Evolutionary conservation across 1,140 invertebrate species (phyloP).

Genomic region (Chlorops oryzae): DNA sequence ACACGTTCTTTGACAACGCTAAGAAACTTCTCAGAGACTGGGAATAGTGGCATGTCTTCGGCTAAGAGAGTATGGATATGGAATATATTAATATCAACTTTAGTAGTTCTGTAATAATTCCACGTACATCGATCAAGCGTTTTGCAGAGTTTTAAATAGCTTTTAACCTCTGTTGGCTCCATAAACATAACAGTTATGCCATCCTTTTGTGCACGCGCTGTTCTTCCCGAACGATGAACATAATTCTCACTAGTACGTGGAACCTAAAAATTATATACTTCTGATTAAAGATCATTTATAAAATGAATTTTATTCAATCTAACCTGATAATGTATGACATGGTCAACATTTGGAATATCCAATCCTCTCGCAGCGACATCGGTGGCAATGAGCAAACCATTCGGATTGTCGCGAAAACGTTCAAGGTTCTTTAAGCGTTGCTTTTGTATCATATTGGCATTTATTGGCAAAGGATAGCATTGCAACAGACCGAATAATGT

Average conservation of each 20-base stretch:
- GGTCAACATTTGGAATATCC: constrained; percentile 89
- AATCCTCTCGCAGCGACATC: constrained; percentile 96
- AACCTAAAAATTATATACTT: constrained; percentile 49
- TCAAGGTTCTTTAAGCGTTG: constrained; percentile 94
- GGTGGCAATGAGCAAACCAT: constrained; percentile 85
- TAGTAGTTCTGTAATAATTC: constrained; percentile 4
- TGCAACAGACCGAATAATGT: constrained; percentile 76
- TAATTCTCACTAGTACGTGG: constrained; percentile 93
- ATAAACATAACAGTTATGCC: constrained; percentile 90
- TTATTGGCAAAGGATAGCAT: constrained; percentile 74
- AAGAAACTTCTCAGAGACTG: constrained; percentile 65
- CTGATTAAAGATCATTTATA: too few relatives aligned
- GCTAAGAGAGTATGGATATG: constrained; percentile 48
- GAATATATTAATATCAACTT: neutral
- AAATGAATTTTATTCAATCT: neutral
- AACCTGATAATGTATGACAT: constrained; percentile 94
- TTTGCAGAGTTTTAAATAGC: constrained; percentile 75
- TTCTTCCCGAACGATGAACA: constrained; percentile 92
- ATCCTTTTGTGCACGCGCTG: constrained; percentile 80
- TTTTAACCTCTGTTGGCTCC: constrained; percentile 75
- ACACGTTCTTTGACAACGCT: constrained; percentile 65
- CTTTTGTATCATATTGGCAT: constrained; percentile 93
- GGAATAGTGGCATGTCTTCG: constrained; percentile 76
- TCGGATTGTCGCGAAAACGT: constrained; percentile 70
- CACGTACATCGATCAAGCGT: constrained; percentile 75